Evolutionary conservation across 2,888 invertebrate genomes (phyloP), one percentile per base, ranked within the genome.

Genomic region (Coleophora flavipennella): DNA sequence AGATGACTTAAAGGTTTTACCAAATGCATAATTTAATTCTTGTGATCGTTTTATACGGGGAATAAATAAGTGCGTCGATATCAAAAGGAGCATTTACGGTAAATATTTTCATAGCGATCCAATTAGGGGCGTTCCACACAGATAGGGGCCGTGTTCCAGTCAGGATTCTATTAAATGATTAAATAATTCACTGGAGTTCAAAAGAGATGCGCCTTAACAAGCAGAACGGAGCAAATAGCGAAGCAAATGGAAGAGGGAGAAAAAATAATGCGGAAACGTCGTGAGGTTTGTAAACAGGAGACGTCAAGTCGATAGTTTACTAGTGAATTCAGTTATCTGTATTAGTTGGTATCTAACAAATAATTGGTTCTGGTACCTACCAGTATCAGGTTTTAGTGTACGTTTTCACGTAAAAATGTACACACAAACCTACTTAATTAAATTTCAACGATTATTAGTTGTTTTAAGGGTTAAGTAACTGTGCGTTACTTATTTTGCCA

Each of bases 161-260:
- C n/a, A 29, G 29, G 73, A 80, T 83, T 81, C 75, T 77, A 79
- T 83, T 80, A 81, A 76, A 79, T 70, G 74, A 79, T 81, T 83
- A 79, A 80, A 81, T 81, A 81, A 79, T 80, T 76, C 75, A 72
- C 62, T 59, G 59, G 35, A 77, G 71, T 79, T 83, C 80, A 83
- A 83, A 83, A 77, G 71, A 74, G 75, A 80, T 79, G 77, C 73
- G 73, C 77, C 75, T 79, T 71, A 67, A 68, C 55, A 67, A 73
- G 76, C 65, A 75, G 79, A 79, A 76, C 67, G 75, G 72, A 71
- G 70, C 72, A 77, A 77, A 80, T 71, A 75, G 62, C 69, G 48
- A 62, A 49, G 64, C 60, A 63, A 70, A 76, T 69, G 70, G 67
- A 56, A 51, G 53, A 60, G 65, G 69, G 64, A 63, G 65, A 69